Evolutionary conservation across 2,888 invertebrate species (phyloP).

Genomic region (Drosophila neotestacea): DNA sequence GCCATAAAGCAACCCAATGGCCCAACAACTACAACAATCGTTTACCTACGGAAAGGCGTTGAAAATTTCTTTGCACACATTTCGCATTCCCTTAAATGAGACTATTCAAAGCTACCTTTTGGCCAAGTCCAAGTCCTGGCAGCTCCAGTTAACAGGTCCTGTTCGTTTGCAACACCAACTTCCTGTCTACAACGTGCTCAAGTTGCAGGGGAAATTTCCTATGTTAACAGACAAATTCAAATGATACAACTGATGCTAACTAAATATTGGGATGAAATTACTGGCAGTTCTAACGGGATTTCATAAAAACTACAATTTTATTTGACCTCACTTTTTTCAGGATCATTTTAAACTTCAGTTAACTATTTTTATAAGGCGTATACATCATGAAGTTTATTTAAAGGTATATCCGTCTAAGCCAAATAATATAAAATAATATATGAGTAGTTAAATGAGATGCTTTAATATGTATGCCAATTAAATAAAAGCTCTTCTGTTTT

Average conservation of each 20-base stretch:
- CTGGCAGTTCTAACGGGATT: neutral
- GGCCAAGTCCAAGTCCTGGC: slow-evolving; percentile 13
- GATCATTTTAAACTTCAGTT: too few relatives aligned
- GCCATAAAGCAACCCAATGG: slow-evolving; percentile 59
- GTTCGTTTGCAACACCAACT: neutral
- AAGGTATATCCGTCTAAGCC: too few relatives aligned
- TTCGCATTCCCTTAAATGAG: slow-evolving; percentile 30
- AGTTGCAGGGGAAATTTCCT: slow-evolving; percentile 36
- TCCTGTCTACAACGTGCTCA: slow-evolving; percentile 1
- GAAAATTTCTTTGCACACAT: slow-evolving; percentile 26
- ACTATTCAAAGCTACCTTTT: slow-evolving; percentile 15
- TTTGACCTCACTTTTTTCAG: neutral
- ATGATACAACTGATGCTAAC: slow-evolving; percentile 2
- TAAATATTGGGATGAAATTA: neutral
- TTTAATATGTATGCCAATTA: too few relatives aligned
- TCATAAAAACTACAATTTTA: neutral
- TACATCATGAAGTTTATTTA: too few relatives aligned
- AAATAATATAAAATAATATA: too few relatives aligned
- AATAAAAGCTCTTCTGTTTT: too few relatives aligned
- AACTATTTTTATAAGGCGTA: too few relatives aligned
- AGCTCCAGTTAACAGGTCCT: slow-evolving; percentile 7
- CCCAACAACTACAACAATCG: slow-evolving; percentile 35
- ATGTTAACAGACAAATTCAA: neutral
- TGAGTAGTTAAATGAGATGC: too few relatives aligned
- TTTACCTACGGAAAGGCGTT: slow-evolving; percentile 38